phyloP scores from a whole-genome alignment of 2,797 vertebrate genomes.

The Leuciscus waleckii region DNA sequence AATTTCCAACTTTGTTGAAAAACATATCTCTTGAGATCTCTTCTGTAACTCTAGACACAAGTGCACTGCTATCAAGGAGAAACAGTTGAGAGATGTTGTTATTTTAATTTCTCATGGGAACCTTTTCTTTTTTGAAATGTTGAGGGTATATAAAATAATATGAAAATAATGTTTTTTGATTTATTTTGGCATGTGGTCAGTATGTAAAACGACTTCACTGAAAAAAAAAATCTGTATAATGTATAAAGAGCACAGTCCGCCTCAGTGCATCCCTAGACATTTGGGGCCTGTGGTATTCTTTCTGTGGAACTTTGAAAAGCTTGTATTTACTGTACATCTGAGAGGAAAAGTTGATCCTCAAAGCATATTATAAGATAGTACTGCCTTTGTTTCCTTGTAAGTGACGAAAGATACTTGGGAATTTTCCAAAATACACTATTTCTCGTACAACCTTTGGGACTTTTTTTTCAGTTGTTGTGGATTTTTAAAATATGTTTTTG shows the following conservation, averaged over 20 bases:
- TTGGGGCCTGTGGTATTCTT: constrained; percentile 35
- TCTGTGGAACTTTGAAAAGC: constrained; percentile 4
- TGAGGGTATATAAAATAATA: not conserved
- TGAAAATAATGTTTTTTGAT: not conserved
- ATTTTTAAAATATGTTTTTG: constrained; percentile 3
- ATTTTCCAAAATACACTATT: not conserved
- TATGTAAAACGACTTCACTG: not conserved
- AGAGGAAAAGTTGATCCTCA: not conserved
- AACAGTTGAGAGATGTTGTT: not conserved
- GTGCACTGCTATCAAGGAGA: no score
- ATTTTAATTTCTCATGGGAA: constrained; percentile 8
- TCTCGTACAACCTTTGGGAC: not conserved
- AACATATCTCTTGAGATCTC: not conserved
- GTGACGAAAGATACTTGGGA: not conserved
- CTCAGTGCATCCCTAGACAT: constrained; percentile 3
- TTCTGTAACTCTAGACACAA: no score
- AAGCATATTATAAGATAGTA: not conserved
- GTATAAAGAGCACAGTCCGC: not conserved
- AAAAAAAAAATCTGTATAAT: not conserved
- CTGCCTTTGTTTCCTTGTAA: constrained; percentile 10
- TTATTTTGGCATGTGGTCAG: not conserved
- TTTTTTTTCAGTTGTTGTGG: not conserved
- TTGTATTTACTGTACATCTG: not conserved
- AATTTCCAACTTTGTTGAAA: not conserved
- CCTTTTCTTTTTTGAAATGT: constrained; percentile 3